These are phyloP conservation scores for Heliconius cydno DNA, from an alignment of 2,888 invertebrate species.

Conservation along the genomic window DNA sequence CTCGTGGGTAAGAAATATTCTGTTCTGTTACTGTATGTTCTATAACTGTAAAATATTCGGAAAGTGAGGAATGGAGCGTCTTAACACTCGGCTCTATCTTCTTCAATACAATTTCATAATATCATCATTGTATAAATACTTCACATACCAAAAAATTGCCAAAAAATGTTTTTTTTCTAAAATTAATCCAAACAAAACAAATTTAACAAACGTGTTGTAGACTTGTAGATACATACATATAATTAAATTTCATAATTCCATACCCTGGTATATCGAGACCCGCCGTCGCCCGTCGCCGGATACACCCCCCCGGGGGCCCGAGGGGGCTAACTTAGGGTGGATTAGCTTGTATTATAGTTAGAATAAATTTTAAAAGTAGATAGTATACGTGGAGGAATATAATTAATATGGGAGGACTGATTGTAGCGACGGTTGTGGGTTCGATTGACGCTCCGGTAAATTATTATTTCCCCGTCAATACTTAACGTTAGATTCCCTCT, in stretches of 20 bases:
- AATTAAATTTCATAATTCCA: not conserved
- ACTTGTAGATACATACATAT: not conserved
- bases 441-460: not conserved
- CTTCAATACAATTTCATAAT: no score
- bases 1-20: not conserved
- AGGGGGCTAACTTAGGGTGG: conserved; percentile 1
- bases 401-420: no score
- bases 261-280: not conserved
- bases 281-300: conserved; percentile 24
- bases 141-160: no score
- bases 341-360: conserved; percentile 6
- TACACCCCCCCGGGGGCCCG: not conserved
- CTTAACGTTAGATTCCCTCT: no score
- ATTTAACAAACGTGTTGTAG: not conserved
- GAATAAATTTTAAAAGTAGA: conserved; percentile 1
- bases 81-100: no score
- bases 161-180: no score
- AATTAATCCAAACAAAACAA: not conserved
- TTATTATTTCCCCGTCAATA: not conserved
- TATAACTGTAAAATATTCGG: no score
- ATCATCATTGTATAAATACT: no score
- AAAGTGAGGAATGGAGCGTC: no score
- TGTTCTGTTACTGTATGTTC: no score
- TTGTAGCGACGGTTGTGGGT: not conserved
- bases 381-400: not conserved